Conservation (phyloP, 2,797 vertebrate genomes). For the Glossophaga mutica region DNA sequence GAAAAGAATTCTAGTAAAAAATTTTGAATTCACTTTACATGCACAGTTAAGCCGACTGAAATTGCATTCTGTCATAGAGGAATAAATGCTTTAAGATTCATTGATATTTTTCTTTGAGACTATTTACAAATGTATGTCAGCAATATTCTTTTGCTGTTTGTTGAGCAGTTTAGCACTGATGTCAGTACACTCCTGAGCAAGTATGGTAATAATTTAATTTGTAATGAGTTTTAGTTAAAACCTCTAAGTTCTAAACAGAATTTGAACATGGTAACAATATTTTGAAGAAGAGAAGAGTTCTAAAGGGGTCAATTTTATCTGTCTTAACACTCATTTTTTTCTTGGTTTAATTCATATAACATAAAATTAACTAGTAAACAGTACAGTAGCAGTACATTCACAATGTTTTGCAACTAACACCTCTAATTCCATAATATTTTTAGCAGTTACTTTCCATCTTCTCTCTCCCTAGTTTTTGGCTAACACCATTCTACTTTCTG, state of each 20-base stretch:
- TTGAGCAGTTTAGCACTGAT: neutral
- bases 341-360: neutral
- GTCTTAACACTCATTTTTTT: neutral
- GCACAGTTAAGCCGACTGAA: neutral
- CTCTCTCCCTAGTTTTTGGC: neutral
- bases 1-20: neutral
- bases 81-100: constrained; percentile 35
- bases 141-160: neutral
- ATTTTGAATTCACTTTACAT: neutral
- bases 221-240: constrained; percentile 21
- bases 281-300: neutral
- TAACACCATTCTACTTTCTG: neutral
- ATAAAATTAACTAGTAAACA: constrained; percentile 3
- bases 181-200: neutral
- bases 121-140: neutral
- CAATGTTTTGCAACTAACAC: neutral
- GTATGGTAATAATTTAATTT: constrained; percentile 36
- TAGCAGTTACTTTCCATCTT: neutral
- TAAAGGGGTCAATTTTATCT: neutral
- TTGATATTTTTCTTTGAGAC: constrained; percentile 24
- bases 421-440: constrained; percentile 7
- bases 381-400: neutral
- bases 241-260: neutral
- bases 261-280: neutral
- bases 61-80: neutral